Base-by-base conservation (phyloP, 2,113 vertebrate species). In the Notiomystis cincta region DNA sequence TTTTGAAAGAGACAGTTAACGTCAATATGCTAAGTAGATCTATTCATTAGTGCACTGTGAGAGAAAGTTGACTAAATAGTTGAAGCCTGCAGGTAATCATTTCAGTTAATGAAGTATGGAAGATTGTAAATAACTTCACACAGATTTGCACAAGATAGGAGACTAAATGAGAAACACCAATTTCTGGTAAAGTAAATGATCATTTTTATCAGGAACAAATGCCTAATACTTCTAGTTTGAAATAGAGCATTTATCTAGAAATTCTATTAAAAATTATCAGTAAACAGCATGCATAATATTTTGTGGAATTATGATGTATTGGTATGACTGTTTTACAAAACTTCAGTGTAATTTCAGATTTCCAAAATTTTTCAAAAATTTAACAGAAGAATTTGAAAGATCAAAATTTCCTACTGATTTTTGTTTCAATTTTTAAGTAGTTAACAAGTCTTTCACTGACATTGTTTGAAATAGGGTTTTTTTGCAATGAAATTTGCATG, bases 81-180 rank as follows among this genome's bases (percentile, higher is more conserved):
- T 92, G 80, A 87, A 89, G 69, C 56, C 65, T 95, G 67, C 17
- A 90, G 58, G 56, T 83, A 85, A 95, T 82, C 35, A 66, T 92
- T 95, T 90, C 67, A 92, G 77, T 60, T 95, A 95, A 95, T 91
- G 67, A 94, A 93, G 35, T 92, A 92, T 78, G 76, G 81, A 95
- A 84, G 60, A 90, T 4, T 81, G 69, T 71, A 95, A 92, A 81
- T 84, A 94, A 95, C 40, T 58, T 73, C 67, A 73, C 64, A 93
- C 15, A 73, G 69, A 83, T 89, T 77, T 78, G 33, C 40, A 81
- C 13, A 70, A 44, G 24, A 71, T 71, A 44, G 75, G 42, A 77
- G 64, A 77, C 0, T 62, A 62, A 88, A 92, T 54, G 38, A 86
- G 54, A 81, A 95, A 81, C 51, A 82, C 24, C 30, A 56, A 42